Percentiles rank a stretch among this genome's conserved stretches.
phyloP scores from a whole-genome alignment of 2,113 vertebrate species.

The Rattus rattus region DNA sequence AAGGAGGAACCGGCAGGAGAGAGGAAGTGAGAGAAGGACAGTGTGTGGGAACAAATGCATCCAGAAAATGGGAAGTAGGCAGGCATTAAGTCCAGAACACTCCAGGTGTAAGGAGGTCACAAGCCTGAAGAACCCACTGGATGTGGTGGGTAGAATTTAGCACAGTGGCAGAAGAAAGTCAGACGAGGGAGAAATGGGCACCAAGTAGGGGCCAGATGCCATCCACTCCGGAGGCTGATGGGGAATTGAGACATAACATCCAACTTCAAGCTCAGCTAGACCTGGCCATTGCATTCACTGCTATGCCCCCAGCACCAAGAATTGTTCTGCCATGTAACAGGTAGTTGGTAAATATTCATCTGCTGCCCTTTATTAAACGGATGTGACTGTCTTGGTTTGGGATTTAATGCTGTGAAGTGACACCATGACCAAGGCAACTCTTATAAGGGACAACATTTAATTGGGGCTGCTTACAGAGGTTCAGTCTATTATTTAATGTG shows the following conservation, averaged over 20 bases:
- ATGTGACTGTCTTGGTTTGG: not conserved
- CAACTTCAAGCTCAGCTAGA: not conserved
- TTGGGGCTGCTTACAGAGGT: no score
- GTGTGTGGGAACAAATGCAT: not conserved
- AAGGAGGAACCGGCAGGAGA: not conserved
- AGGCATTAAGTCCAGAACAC: not conserved
- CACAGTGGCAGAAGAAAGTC: not conserved
- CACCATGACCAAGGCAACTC: no score
- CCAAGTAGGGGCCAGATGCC: not conserved
- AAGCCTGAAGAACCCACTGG: not conserved
- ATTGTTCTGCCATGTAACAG: not conserved
- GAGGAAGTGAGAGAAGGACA: not conserved
- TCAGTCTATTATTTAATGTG: no score
- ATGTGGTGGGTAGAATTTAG: not conserved
- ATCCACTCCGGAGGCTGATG: no score
- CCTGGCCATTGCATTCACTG: accelerated
- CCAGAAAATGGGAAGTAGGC: not conserved
- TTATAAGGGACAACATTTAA: no score
- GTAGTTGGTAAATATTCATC: not conserved
- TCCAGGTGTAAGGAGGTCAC: not conserved
- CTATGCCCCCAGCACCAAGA: not conserved
- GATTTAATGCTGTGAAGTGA: no score
- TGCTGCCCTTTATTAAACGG: not conserved
- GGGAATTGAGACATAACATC: no score
- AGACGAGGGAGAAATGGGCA: not conserved